Base-by-base conservation (phyloP, 2,113 vertebrate genomes). In the Myiopsitta monachus region DNA sequence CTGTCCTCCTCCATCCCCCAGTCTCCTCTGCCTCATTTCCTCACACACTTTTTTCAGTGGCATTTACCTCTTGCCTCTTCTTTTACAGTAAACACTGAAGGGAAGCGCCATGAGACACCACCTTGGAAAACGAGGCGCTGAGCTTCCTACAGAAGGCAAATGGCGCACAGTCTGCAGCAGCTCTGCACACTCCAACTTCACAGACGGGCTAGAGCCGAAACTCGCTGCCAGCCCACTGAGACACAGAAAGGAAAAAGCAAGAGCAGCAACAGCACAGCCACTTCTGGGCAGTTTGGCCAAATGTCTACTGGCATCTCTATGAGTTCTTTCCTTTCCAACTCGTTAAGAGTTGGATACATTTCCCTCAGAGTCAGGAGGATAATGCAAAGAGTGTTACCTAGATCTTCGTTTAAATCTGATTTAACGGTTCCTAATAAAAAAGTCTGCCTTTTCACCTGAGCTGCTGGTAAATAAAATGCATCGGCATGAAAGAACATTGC, bases 111-210 rank as follows among this genome's bases (percentile, higher is more conserved):
- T 11, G 36, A 80, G 44, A 83, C 52, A 66, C 18, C 62, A 82
- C 52, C 64, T 63, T 64, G 66, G 61, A 68, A 94, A 93, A 72
- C 0, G 1, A 82, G 52, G 64, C 21, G 33, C 47, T 7, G 10
- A 38, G 70, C 73, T 66, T 75, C 87, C 89, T 73, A 76, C n/a
- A 57, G 62, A 72, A 93, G 39, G 57, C 46, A 49, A 79, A 85
- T 0, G 6, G 51, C n/a, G 26, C 0, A 0, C 14, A 54, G 46
- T 3, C 54, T 36, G 52, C 69, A 72, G 62, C 52, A 54, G 49
- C 31, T 47, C 39, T 68, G 16, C 51, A 24, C 0, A 0, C 8
- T 8, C 15, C 81, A 70, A 6, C 30, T 31, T 36, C 1, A 16
- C 44, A 5, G 0, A 23, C 7, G 52, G 36, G 76, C 83, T 73